Evolutionary conservation across 2,797 vertebrate species (phyloP), one percentile per base, ranked within the genome.

Genomic region (Peromyscus attwateri): DNA sequence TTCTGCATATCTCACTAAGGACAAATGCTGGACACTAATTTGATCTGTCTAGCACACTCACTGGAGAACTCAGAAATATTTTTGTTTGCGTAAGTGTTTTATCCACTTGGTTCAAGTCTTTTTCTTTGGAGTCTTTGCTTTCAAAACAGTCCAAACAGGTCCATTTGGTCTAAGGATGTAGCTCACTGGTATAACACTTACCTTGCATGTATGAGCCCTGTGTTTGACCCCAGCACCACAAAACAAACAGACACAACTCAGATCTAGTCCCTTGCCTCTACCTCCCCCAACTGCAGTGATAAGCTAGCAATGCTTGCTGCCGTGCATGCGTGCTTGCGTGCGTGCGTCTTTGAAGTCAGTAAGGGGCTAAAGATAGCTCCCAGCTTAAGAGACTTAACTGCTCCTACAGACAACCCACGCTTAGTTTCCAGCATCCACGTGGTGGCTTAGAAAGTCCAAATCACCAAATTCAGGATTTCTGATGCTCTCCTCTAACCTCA

Each of bases 51-150:
- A 88, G 27, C 34, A 40, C 75, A 57, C 60, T 95, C 13, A 89
- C 37, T 43, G 37, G 62, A 89, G 17, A 77, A 93, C 73, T 60
- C 37, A 94, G 49, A 94, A 87, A 71, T 88, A 31, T 3, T 90
- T n/a, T 90, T 95, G 34, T 13, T 92, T 49, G 12, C 66, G 60
- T 34, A 29, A 46, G 14, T 46, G 29, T 62, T 95, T 71, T 82
- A 96, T 93, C 80, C 43, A 76, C 1, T 83, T 92, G 57, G 66
- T 73, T 96, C n/a, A 89, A 64, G 27, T 92, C 57, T 57, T 29
- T 94, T 92, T 91, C 71, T 94, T 94, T 84, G 89, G 46, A 40
- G 25, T 25, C 77, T 96, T 88, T 96, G 93, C 91, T 71, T 97
- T 92, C n/a, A 81, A 62, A 79, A 23, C 29, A 87, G 10, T 88